A percentile compares a stretch with the other conserved stretches of the same genome.
Evolutionary conservation across 2,797 vertebrate species (phyloP).

Genomic region (Oreochromis grahami): DNA sequence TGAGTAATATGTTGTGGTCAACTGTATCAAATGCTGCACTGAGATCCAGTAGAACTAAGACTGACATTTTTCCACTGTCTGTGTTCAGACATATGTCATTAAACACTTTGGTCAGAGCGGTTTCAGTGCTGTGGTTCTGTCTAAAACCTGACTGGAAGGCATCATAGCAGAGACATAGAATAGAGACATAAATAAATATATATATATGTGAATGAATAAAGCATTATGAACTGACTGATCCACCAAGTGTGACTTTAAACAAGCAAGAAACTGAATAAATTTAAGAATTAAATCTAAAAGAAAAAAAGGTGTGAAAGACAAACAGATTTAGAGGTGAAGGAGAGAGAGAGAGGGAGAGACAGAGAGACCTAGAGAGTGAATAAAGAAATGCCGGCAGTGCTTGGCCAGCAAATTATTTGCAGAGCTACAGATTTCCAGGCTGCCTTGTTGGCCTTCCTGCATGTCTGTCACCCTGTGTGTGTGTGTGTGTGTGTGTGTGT

Average conservation of each 20-base stretch:
- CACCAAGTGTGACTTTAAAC: not conserved
- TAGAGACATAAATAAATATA: not conserved
- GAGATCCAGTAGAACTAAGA: no score
- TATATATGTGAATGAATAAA: not conserved
- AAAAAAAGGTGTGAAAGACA: not conserved
- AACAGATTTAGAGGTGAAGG: not conserved
- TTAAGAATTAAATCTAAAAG: not conserved
- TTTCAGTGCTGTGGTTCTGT: no score
- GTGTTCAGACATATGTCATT: no score
- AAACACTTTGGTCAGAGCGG: no score
- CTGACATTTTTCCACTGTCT: no score
- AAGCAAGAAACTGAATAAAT: not conserved
- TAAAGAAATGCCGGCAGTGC: slow-evolving; percentile 6
- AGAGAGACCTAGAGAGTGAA: not conserved
- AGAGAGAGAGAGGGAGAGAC: not conserved
- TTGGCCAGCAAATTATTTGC: slow-evolving; percentile 54
- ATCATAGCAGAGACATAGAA: no score
- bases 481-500: slow-evolving; percentile 8
- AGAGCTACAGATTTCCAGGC: slow-evolving; percentile 49
- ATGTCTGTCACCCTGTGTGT: slow-evolving; percentile 26
- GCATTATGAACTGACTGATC: not conserved
- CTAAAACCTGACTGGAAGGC: no score
- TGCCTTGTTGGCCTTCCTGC: slow-evolving; percentile 35
- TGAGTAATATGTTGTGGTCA: no score
- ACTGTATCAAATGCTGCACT: no score